These are phyloP conservation scores for Cheilosia vulpina DNA, from an alignment of 2,888 invertebrate genomes.

Conservation along the genomic window DNA sequence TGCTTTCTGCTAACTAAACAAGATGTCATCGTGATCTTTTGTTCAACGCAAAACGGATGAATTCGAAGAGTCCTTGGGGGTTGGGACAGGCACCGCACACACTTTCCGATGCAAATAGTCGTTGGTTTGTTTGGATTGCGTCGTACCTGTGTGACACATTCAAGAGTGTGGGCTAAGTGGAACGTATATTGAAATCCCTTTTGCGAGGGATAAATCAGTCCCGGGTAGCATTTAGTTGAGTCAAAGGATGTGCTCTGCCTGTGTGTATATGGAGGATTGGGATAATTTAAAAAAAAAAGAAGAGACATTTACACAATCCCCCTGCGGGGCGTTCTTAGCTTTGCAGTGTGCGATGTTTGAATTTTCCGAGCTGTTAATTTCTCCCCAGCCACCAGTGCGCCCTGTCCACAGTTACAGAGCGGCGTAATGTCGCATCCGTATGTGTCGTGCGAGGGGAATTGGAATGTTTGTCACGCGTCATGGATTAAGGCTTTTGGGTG, in stretches of 20 bases:
- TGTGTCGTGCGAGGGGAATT: conserved; percentile 28
- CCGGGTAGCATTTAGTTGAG: conserved; percentile 27
- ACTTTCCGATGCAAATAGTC: conserved; percentile 62
- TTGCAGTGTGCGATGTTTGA: conserved; percentile 18
- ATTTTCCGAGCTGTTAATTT: conserved; percentile 54
- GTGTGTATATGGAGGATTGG: conserved; percentile 21
- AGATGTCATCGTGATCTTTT: conserved; percentile 65
- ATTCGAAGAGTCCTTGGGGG: conserved; percentile 5
- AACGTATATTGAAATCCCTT: conserved; percentile 55
- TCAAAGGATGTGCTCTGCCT: conserved; percentile 22
- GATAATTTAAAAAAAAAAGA: conserved; percentile 47
- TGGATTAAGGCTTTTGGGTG: conserved; percentile 33
- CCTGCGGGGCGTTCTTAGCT: conserved; percentile 22
- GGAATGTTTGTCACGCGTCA: neutral
- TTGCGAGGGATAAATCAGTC: conserved; percentile 49
- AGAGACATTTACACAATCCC: conserved; percentile 26
- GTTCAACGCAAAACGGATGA: conserved; percentile 34
- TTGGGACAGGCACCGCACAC: conserved; percentile 17
- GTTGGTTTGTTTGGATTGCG: conserved; percentile 57
- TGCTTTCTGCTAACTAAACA: conserved; percentile 71
- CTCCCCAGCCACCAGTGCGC: neutral
- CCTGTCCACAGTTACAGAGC: neutral
- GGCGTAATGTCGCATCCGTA: neutral
- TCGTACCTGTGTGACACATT: conserved; percentile 42
- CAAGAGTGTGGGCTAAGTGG: conserved; percentile 14